Percentiles rank a stretch among this genome's conserved stretches.
Conservation (phyloP, 2,888 invertebrate genomes). For the Drosophila hamatofila region DNA sequence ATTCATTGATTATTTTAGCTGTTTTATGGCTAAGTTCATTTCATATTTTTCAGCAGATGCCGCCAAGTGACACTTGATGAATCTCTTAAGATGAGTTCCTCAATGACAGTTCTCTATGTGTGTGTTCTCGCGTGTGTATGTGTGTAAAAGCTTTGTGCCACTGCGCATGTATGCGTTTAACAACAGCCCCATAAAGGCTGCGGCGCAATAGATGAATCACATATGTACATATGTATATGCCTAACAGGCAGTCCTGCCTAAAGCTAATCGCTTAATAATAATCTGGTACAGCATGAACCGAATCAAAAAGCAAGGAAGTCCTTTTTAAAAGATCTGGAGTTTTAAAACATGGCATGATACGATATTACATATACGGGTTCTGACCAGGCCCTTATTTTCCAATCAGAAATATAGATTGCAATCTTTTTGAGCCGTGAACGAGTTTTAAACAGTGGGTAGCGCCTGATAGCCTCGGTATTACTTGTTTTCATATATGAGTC, state of each 20-base stretch:
- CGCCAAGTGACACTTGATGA: conserved; percentile 69
- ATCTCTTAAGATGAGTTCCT: conserved; percentile 56
- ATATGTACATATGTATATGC: background rate
- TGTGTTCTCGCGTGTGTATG: conserved; percentile 1
- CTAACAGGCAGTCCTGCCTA: background rate
- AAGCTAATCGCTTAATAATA: background rate
- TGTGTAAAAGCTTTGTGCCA: conserved; percentile 25
- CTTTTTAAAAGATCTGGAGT: background rate
- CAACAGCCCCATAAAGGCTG: conserved; percentile 35
- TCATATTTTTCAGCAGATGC: conserved; percentile 44
- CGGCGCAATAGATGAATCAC: conserved; percentile 66
- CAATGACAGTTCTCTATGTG: background rate
- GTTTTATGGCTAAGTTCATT: conserved; percentile 41
- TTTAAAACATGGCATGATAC: background rate
- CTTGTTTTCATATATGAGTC: too few species aligned
- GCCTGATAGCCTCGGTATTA: too few species aligned
- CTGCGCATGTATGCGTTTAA: conserved; percentile 59
- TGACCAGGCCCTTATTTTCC: too few species aligned
- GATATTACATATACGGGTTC: too few species aligned
- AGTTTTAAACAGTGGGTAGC: background rate
- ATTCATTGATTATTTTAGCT: conserved; percentile 50
- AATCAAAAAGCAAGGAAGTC: background rate
- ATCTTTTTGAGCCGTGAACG: too few species aligned
- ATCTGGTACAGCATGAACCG: background rate
- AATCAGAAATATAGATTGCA: too few species aligned